A percentile compares a stretch with the other conserved stretches of the same genome.
Conservation (phyloP, 2,113 vertebrate species). For the Cavia aperea region DNA sequence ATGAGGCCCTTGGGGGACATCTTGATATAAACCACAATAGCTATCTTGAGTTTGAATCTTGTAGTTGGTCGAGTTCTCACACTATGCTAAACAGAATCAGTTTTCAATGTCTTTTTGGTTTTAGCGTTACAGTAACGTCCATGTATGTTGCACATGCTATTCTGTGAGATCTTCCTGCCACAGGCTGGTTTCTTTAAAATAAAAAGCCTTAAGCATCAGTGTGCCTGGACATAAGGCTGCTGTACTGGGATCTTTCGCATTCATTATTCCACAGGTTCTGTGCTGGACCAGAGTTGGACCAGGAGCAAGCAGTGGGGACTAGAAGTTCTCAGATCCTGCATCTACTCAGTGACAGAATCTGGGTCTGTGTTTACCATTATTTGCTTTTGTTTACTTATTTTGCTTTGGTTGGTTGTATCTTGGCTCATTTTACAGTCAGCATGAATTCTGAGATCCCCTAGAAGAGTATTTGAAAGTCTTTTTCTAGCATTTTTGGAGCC, state of each 20-base stretch:
- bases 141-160: not conserved
- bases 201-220: not conserved
- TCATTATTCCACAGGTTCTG: not conserved
- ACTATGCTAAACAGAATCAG: not conserved
- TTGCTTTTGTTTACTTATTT: slow-evolving; percentile 12
- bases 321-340: not conserved
- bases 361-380: not conserved
- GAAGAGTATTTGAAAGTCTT: not conserved
- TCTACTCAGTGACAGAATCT: not conserved
- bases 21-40: not conserved
- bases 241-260: not conserved
- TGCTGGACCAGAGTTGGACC: not conserved
- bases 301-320: fast-evolving
- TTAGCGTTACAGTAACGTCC: not conserved
- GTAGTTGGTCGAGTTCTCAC: not conserved
- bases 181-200: not conserved
- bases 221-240: not conserved
- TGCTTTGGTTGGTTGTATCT: not conserved
- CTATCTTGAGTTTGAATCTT: not conserved
- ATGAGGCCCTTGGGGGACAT: not conserved
- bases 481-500: not conserved
- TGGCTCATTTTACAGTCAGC: slow-evolving; percentile 14
- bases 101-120: not conserved
- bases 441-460: not conserved
- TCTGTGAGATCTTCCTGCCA: not conserved